Conservation (phyloP, 2,113 vertebrate species). For the Addax nasomaculatus region DNA sequence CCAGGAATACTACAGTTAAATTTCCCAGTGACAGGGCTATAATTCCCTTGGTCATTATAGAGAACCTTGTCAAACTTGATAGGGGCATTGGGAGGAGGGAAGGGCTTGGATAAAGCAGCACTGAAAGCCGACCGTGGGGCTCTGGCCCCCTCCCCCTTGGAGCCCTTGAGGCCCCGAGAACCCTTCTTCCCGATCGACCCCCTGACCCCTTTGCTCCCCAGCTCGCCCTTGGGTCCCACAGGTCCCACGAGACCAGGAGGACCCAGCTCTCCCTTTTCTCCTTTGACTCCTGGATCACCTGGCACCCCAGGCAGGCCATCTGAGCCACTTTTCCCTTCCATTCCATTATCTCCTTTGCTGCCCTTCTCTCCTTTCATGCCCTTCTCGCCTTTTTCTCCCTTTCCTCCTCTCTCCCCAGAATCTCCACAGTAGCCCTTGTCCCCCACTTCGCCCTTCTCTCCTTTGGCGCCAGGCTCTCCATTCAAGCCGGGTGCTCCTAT, state of each 20-base stretch:
- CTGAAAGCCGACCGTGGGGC: constrained; percentile 89
- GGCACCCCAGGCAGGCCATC: constrained; percentile 84
- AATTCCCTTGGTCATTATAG: constrained; percentile 90
- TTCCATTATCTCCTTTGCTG: constrained; percentile 85
- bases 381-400: constrained; percentile 86
- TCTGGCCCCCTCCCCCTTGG: constrained; percentile 77
- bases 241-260: constrained; percentile 80
- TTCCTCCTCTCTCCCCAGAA: constrained; percentile 85
- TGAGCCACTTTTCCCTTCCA: constrained; percentile 81
- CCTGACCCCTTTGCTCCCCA: constrained; percentile 88
- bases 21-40: constrained; percentile 86
- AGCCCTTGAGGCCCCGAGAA: constrained; percentile 88
- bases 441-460: constrained; percentile 89
- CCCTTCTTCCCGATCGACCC: constrained; percentile 91
- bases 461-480: constrained; percentile 82
- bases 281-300: constrained; percentile 85
- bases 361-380: constrained; percentile 88
- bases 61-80: constrained; percentile 93
- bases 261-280: constrained; percentile 89
- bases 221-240: constrained; percentile 83
- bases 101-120: constrained; percentile 91
- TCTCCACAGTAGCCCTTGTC: constrained; percentile 87
- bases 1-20: constrained; percentile 92
- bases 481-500: constrained; percentile 81
- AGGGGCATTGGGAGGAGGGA: constrained; percentile 90